Conservation (phyloP, 2,888 invertebrate genomes). For the Gandaritis pyraliata region DNA sequence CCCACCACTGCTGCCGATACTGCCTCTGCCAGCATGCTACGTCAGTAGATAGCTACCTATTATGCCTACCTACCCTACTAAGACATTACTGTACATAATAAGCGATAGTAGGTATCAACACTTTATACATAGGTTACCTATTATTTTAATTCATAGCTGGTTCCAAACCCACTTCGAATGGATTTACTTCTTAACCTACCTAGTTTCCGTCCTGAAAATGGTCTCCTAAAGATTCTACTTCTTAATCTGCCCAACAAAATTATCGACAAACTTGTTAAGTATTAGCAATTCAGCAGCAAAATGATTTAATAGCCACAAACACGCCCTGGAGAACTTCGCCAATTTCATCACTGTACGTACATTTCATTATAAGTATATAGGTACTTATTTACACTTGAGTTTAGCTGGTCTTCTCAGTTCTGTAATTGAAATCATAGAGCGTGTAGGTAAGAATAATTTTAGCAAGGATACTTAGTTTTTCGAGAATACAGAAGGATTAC, state of each 20-base stretch:
- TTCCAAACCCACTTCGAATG: no score
- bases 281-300: slow-evolving; percentile 2
- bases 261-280: not conserved
- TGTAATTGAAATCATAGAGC: slow-evolving; percentile 25
- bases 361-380: slow-evolving; percentile 5
- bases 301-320: slow-evolving; percentile 14
- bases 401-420: slow-evolving; percentile 22
- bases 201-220: no score
- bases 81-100: no score
- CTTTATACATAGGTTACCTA: no score
- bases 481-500: slow-evolving; percentile 6
- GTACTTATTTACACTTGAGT: slow-evolving; percentile 11
- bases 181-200: no score
- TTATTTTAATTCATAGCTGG: no score
- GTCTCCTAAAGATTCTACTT: no score
- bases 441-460: not conserved
- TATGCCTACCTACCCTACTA: no score
- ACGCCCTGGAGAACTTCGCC: slow-evolving; percentile 6
- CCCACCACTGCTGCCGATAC: no score
- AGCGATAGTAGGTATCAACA: no score
- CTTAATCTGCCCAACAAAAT: not conserved
- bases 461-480: not conserved
- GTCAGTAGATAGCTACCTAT: no score
- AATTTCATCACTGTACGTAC: slow-evolving; percentile 15
- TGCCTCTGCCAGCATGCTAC: no score